A percentile compares a stretch with the other conserved stretches of the same genome.
phyloP scores from a whole-genome alignment of 1,140 invertebrate genomes.

The Neodiprion fabricii region DNA sequence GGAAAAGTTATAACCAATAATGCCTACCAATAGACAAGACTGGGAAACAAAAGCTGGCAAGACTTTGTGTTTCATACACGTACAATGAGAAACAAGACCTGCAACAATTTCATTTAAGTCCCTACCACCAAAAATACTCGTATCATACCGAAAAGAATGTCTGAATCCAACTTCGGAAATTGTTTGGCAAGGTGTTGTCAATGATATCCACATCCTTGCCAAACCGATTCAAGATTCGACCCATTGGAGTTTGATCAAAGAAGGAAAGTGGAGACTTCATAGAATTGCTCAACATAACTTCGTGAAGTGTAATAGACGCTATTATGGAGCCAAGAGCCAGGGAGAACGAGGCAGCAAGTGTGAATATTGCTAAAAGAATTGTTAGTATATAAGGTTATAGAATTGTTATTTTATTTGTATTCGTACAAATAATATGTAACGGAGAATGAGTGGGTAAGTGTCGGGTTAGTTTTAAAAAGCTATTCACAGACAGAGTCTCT shows the following conservation, averaged over 20 bases:
- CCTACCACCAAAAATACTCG: background rate
- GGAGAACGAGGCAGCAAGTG: constrained; percentile 62
- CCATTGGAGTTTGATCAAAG: constrained; percentile 78
- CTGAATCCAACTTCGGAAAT: constrained; percentile 46
- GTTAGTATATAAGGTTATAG: constrained; percentile 10
- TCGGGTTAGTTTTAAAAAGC: too few relatives aligned
- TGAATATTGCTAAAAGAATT: constrained; percentile 62
- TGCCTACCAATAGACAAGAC: too few relatives aligned
- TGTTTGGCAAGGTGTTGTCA: constrained; percentile 63
- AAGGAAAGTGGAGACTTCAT: constrained; percentile 73
- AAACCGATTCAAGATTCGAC: constrained; percentile 77
- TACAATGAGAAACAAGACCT: too few relatives aligned
- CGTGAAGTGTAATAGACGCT: constrained; percentile 69
- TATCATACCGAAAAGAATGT: constrained; percentile 67
- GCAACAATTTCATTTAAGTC: too few relatives aligned
- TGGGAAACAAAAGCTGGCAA: too few relatives aligned
- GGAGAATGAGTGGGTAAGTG: too few relatives aligned
- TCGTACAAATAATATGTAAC: too few relatives aligned
- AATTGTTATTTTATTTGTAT: too few relatives aligned
- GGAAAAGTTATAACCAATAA: too few relatives aligned
- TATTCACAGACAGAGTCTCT: too few relatives aligned
- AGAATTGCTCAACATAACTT: constrained; percentile 66
- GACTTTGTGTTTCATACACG: too few relatives aligned
- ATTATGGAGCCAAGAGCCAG: constrained; percentile 68
- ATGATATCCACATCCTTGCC: constrained; percentile 75